Evolutionary conservation across 2,888 invertebrate species (phyloP).

Genomic region (Dynastes hyllus): DNA sequence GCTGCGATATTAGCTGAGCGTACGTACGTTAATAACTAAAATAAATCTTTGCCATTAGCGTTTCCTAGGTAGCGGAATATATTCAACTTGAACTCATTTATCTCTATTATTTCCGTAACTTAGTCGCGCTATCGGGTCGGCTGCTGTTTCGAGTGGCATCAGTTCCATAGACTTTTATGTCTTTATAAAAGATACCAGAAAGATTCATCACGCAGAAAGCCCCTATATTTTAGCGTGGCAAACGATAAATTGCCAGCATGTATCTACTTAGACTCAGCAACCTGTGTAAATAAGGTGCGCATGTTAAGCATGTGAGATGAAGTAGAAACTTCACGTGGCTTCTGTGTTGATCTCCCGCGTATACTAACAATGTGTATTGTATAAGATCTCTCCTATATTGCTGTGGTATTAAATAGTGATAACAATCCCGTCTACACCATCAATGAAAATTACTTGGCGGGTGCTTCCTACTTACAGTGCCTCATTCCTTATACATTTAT

Average conservation of each 20-base stretch:
- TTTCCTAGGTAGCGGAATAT: slow-evolving; percentile 58
- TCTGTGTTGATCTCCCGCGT: neutral
- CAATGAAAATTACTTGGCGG: no score
- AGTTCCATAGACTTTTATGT: slow-evolving; percentile 63
- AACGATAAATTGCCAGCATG: slow-evolving; percentile 33
- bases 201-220: slow-evolving; percentile 63
- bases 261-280: slow-evolving; percentile 1
- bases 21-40: slow-evolving; percentile 55
- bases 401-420: neutral
- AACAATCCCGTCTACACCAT: neutral
- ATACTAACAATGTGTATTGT: neutral
- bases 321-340: slow-evolving; percentile 7
- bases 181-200: slow-evolving; percentile 64
- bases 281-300: slow-evolving; percentile 15
- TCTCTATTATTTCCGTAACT: slow-evolving; percentile 64
- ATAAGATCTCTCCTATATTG: neutral
- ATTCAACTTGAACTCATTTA: slow-evolving; percentile 61
- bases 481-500: no score
- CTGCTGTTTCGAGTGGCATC: slow-evolving; percentile 58
- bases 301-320: slow-evolving; percentile 17
- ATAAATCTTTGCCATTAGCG: slow-evolving; percentile 62
- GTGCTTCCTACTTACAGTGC: no score
- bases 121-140: slow-evolving; percentile 60
- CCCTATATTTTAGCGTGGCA: slow-evolving; percentile 18
- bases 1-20: slow-evolving; percentile 3